Percentiles rank a stretch among this genome's conserved stretches.
Conservation (phyloP, 35 echinoderm and acorn worm genomes). For the Apostichopus japonicus region DNA sequence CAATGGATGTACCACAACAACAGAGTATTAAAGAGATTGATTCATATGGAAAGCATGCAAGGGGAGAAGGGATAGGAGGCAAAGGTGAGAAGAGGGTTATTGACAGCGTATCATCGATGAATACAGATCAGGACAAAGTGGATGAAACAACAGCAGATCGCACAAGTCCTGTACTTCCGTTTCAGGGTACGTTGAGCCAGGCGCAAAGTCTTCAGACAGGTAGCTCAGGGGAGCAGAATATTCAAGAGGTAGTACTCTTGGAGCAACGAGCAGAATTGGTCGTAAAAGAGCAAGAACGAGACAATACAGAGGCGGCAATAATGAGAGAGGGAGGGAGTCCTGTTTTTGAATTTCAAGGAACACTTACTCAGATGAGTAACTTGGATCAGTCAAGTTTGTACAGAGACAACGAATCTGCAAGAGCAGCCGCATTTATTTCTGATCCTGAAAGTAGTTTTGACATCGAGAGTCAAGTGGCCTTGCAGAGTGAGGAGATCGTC, state of each 20-base stretch:
- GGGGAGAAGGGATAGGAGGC: no score
- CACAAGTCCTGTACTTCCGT: neutral
- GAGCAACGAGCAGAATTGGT: neutral
- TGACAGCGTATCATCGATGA: no score
- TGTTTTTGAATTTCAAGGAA: conserved; percentile 15
- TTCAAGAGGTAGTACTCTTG: neutral
- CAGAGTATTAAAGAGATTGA: no score
- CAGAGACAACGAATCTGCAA: neutral
- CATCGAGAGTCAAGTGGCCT: neutral
- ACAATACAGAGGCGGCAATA: neutral
- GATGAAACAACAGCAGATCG: neutral
- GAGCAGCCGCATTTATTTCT: neutral
- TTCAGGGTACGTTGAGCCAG: neutral
- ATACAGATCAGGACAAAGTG: neutral
- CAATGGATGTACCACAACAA: no score
- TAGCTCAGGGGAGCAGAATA: neutral
- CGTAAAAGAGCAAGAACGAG: neutral
- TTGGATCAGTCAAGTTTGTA: neutral
- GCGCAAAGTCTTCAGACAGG: neutral
- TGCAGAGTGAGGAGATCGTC: neutral
- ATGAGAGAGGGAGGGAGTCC: neutral
- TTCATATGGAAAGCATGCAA: no score
- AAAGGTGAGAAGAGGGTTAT: no score
- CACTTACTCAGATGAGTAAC: neutral
- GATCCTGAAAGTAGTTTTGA: neutral